phyloP scores from a whole-genome alignment of 2,888 invertebrate species.

The Morinoia aosen region DNA sequence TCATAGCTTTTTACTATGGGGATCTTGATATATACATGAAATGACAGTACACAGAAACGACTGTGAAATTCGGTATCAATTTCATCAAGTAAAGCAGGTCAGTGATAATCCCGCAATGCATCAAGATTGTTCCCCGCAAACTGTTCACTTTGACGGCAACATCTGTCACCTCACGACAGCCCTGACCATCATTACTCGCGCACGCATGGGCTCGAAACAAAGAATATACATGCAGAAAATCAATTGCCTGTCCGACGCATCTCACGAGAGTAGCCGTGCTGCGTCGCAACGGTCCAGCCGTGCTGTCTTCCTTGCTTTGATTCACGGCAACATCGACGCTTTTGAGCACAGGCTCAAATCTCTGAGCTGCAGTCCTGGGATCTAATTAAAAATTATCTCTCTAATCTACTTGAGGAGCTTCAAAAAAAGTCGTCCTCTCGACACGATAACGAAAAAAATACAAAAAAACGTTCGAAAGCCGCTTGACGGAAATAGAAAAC shows the following conservation, averaged over 20 bases:
- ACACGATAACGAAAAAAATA: slow-evolving; percentile 3
- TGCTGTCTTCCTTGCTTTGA: not conserved
- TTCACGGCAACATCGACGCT: not conserved
- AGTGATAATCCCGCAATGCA: not conserved
- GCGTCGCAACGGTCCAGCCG: too few relatives aligned
- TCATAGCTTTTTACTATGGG: not conserved
- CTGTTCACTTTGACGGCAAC: too few relatives aligned
- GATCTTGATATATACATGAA: not conserved
- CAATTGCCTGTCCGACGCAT: not conserved
- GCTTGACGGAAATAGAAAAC: slow-evolving; percentile 6
- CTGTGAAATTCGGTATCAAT: not conserved
- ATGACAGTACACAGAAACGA: not conserved
- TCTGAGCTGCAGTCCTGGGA: slow-evolving; percentile 7
- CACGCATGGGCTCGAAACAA: too few relatives aligned
- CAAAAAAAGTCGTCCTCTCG: slow-evolving; percentile 32
- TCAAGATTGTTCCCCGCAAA: too few relatives aligned
- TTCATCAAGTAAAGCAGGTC: not conserved
- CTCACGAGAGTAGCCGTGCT: not conserved
- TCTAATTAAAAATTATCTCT: slow-evolving; percentile 52
- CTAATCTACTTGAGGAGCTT: slow-evolving; percentile 45
- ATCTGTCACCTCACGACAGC: too few relatives aligned
- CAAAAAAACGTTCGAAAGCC: not conserved
- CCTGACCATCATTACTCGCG: too few relatives aligned
- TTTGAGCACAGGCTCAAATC: not conserved
- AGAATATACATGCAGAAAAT: not conserved